A percentile compares a stretch with the other conserved stretches of the same genome.
Evolutionary conservation across 2,113 vertebrate species (phyloP).

Genomic region (Hippocampus comes): DNA sequence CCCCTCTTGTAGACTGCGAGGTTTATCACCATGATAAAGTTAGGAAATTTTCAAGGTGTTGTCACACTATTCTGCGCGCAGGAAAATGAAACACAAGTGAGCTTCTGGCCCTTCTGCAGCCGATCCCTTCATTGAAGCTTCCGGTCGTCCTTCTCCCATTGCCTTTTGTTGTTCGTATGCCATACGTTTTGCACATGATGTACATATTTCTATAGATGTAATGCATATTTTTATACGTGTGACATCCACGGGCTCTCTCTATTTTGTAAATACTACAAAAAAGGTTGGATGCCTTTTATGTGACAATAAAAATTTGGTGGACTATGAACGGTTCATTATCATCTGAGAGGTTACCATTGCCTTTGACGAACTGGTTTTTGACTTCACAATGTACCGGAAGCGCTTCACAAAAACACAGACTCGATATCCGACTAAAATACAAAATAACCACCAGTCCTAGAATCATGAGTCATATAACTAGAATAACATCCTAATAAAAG

Average conservation of each 20-base stretch:
- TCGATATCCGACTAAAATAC: too few species aligned
- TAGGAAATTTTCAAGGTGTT: not conserved
- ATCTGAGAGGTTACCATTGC: not conserved
- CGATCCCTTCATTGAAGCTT: slow-evolving; percentile 4
- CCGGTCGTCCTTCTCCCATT: slow-evolving; percentile 34
- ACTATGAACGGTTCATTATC: slow-evolving; percentile 25
- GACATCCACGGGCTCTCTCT: slow-evolving; percentile 81
- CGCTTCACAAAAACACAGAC: too few species aligned
- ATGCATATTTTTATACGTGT: slow-evolving; percentile 98
- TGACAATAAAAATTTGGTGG: slow-evolving; percentile 73
- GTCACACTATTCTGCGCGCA: not conserved
- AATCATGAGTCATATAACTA: too few species aligned
- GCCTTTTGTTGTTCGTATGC: slow-evolving; percentile 79
- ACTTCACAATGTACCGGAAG: too few species aligned
- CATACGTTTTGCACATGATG: slow-evolving; percentile 99
- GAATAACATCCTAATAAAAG: too few species aligned
- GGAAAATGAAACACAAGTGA: not conserved
- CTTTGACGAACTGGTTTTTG: too few species aligned
- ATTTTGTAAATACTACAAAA: slow-evolving; percentile 94
- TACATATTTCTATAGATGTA: slow-evolving; percentile 96
- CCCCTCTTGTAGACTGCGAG: not conserved
- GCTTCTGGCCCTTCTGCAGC: not conserved
- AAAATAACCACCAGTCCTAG: too few species aligned
- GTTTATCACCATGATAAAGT: not conserved
- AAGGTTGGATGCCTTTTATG: slow-evolving; percentile 75